These are phyloP conservation scores for Pogoniulus pusillus DNA, from an alignment of 2,797 vertebrate species.

Conservation along the genomic window DNA sequence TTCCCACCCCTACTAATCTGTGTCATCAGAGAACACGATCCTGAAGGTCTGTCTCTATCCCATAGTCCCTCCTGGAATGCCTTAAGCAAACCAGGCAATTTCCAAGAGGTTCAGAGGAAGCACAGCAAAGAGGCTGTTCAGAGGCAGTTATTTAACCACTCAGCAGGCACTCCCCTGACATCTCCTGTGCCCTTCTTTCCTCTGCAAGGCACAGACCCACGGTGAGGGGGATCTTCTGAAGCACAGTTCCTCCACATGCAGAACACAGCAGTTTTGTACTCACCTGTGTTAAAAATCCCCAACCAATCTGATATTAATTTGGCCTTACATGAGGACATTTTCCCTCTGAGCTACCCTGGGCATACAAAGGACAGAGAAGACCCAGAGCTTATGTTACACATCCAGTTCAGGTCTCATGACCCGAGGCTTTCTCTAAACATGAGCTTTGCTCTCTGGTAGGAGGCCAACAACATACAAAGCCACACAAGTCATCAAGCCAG, in stretches of 20 bases:
- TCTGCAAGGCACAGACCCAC: neutral
- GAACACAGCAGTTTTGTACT: neutral
- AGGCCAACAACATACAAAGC: neutral
- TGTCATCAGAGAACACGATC: neutral
- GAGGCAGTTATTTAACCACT: neutral
- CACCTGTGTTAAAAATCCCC: neutral
- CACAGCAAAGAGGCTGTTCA: neutral
- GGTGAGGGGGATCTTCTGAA: neutral
- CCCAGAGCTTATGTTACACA: neutral
- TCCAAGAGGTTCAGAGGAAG: neutral
- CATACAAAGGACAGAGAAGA: neutral
- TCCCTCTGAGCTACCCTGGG: neutral
- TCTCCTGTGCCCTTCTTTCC: neutral
- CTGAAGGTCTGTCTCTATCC: neutral
- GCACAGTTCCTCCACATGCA: neutral
- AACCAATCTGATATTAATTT: neutral
- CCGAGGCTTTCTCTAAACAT: neutral
- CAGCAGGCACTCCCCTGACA: neutral
- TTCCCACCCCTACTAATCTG: too few relatives aligned
- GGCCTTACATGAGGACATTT: neutral
- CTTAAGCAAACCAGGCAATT: neutral
- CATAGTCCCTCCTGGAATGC: neutral
- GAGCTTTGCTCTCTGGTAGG: neutral
- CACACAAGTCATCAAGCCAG: neutral
- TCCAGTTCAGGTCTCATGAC: neutral